These are phyloP conservation scores for Orchestia grillus DNA, from an alignment of 1,140 invertebrate species.

Conservation along the genomic window DNA sequence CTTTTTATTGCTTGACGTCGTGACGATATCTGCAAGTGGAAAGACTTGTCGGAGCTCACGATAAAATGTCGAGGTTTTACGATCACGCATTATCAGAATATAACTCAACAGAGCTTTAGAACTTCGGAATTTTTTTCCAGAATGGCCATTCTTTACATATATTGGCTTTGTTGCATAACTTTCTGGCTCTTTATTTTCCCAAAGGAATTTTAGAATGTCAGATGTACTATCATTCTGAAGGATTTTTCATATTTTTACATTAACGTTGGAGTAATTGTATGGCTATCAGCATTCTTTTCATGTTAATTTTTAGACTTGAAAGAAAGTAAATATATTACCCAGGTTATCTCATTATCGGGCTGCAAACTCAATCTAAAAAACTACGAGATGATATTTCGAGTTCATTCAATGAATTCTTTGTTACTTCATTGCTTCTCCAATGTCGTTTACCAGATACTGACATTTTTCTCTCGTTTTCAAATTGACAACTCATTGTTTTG, in stretches of 20 bases:
- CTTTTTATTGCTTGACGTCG: not conserved
- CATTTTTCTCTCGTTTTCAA: not conserved
- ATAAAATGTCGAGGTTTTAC: not conserved
- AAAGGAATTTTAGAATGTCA: not conserved
- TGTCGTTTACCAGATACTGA: not conserved
- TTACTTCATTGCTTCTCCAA: not conserved
- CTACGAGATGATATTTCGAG: not conserved
- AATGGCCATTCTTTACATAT: not conserved
- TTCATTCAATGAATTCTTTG: not conserved
- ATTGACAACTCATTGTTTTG: too few relatives aligned
- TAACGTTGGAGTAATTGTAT: not conserved
- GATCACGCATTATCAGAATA: not conserved
- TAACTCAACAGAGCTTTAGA: not conserved
- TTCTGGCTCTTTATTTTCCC: not conserved
- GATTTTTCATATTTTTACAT: not conserved
- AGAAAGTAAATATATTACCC: not conserved
- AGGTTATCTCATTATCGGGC: not conserved
- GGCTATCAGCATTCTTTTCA: not conserved
- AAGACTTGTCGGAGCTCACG: not conserved
- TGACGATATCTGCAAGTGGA: not conserved
- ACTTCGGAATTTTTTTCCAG: not conserved
- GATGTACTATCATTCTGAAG: not conserved
- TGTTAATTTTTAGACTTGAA: not conserved
- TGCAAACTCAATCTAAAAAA: not conserved
- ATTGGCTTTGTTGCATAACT: not conserved